phyloP scores from a whole-genome alignment of 2,888 invertebrate species.

The Calameuta idolon region DNA sequence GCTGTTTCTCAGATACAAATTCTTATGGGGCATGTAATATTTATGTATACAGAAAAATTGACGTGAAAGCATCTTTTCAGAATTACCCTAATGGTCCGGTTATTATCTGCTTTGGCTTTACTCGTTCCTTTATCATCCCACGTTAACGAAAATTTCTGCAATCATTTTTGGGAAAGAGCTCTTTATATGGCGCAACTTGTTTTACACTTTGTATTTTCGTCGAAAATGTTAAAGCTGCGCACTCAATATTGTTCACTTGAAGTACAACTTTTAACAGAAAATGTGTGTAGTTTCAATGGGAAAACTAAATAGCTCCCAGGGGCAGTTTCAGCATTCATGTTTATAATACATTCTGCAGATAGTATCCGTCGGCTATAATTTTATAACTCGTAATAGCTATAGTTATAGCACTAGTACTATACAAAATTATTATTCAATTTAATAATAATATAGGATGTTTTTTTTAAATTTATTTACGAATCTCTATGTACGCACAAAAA shows the following conservation, averaged over 20 bases:
- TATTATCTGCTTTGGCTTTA: background rate
- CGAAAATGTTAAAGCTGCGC: background rate
- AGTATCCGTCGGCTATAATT: background rate
- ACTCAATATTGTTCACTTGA: background rate
- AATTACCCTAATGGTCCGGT: background rate
- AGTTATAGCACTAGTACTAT: background rate
- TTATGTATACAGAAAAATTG: background rate
- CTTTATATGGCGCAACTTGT: background rate
- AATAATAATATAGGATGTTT: background rate
- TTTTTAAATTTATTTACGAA: background rate
- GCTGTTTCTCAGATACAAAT: background rate
- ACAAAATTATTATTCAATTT: background rate
- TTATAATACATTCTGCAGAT: background rate
- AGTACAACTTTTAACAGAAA: background rate
- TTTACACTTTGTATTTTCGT: background rate
- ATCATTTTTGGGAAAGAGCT: background rate
- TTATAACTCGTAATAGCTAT: background rate
- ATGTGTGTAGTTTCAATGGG: background rate
- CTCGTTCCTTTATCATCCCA: background rate
- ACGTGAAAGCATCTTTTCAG: background rate
- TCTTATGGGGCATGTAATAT: background rate
- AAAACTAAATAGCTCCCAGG: background rate
- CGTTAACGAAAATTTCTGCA: background rate
- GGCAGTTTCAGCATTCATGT: background rate
- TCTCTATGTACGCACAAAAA: background rate